A percentile compares a stretch with the other conserved stretches of the same genome.
Conservation (phyloP, 2,797 vertebrate species). For the Peromyscus attwateri region DNA sequence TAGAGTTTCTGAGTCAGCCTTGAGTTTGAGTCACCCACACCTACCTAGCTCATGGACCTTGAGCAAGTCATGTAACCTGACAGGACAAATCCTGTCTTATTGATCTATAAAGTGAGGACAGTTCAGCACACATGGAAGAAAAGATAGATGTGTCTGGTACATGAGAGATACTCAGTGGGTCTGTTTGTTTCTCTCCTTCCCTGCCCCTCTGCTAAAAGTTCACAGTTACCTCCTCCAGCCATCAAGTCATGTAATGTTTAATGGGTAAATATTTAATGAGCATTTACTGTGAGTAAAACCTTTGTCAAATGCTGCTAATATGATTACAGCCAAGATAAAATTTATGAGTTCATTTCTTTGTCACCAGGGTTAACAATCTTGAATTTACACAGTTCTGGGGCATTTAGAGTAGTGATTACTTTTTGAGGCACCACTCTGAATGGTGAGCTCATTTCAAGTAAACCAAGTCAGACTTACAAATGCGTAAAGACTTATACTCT, state of each 20-base stretch:
- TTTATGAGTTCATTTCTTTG: conserved; percentile 4
- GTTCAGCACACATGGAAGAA: not conserved
- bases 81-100: not conserved
- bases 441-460: conserved; percentile 66
- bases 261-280: not conserved
- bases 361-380: not conserved
- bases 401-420: conserved; percentile 46
- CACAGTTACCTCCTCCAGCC: not conserved
- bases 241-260: not conserved
- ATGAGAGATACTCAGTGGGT: not conserved
- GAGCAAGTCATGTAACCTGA: not conserved
- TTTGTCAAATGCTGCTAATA: not conserved
- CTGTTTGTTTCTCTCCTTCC: not conserved
- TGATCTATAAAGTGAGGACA: not conserved
- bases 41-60: not conserved
- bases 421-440: conserved; percentile 16
- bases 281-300: not conserved
- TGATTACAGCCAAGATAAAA: not conserved
- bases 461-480: conserved; percentile 72
- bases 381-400: not conserved
- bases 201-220: not conserved
- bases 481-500: conserved; percentile 80
- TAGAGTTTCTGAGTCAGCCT: not conserved
- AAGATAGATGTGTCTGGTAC: not conserved
- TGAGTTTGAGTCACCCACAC: not conserved